Conservation (phyloP, 2,113 vertebrate genomes). For the Gymnobelideus leadbeateri region DNA sequence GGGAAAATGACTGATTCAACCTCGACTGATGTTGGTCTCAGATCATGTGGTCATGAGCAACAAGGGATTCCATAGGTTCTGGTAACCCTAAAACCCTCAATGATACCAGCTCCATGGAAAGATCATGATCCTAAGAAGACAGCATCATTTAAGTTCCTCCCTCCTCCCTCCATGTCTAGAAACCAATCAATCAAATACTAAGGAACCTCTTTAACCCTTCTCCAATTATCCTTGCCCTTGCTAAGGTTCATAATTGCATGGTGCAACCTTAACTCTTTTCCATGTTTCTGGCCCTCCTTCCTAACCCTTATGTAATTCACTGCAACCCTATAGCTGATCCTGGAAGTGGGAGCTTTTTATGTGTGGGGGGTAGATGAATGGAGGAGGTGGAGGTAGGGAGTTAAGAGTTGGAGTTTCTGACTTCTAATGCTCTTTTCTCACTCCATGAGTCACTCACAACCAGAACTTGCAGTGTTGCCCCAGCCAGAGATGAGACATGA, state of each 20-base stretch:
- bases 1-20: background rate
- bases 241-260: background rate
- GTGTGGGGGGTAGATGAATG: background rate
- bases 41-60: background rate
- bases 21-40: background rate
- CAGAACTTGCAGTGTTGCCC: constrained; percentile 83
- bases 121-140: background rate
- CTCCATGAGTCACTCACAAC: constrained; percentile 68
- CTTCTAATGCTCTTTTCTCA: background rate
- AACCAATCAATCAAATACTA: background rate
- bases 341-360: background rate
- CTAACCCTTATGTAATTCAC: background rate
- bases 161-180: background rate
- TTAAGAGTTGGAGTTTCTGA: background rate
- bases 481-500: constrained; percentile 87
- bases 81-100: background rate
- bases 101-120: background rate
- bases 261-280: background rate
- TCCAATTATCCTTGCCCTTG: background rate
- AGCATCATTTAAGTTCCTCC: background rate
- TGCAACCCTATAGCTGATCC: background rate
- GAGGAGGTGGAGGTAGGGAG: background rate
- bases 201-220: background rate
- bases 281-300: background rate
- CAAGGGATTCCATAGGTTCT: background rate